Evolutionary conservation across 2,888 invertebrate genomes (phyloP), one percentile per base, ranked within the genome.

Genomic region (Crioceris asparagi): DNA sequence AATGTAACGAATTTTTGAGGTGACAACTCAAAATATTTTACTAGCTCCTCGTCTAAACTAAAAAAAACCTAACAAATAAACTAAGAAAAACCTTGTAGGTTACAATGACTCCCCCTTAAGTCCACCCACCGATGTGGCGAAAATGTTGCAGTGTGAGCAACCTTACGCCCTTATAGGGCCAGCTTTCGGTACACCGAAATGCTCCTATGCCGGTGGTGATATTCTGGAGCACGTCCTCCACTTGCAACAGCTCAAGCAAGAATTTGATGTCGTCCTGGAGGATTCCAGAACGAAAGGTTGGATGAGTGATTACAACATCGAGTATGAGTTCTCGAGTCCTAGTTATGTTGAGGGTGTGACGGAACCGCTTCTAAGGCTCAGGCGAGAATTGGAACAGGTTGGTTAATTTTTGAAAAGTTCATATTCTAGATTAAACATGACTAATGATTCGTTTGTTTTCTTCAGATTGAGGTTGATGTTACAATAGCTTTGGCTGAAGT

Each of bases 231-330:
- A 48, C 12, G 47, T 57, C 3, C 39, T 59, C 18, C 64, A 68
- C 39, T 64, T 77, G 4, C 65, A 68, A 33, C 64, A 66, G 14
- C 53, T 77, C 17, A 65, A 67, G 38, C 66, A 68, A 42, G 70
- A 72, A 43, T 67, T 70, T 40, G 60, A 61, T 17, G 64, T 63
- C 19, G 62, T 74, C 53, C 54, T 66, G 32, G 62, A 68, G 25
- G 54, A 57, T 42, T 56, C 57, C 0, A 42, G 51, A 31, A 51
- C 58, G 0, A 49, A 47, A 32, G 50, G 77, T 14, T 82, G 80
- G 81, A 69, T 83, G 66, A 76, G 73, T 31, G 69, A 73, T 30
- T 82, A 77, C 56, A 79, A 80, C 56, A 65, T 77, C n/a, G 61
- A 69, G 10, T 70, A 75, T 51, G 71, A 71, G 48, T 81, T 75